Base-by-base conservation (phyloP, 2,888 invertebrate species). In the Conus canariensis region DNA sequence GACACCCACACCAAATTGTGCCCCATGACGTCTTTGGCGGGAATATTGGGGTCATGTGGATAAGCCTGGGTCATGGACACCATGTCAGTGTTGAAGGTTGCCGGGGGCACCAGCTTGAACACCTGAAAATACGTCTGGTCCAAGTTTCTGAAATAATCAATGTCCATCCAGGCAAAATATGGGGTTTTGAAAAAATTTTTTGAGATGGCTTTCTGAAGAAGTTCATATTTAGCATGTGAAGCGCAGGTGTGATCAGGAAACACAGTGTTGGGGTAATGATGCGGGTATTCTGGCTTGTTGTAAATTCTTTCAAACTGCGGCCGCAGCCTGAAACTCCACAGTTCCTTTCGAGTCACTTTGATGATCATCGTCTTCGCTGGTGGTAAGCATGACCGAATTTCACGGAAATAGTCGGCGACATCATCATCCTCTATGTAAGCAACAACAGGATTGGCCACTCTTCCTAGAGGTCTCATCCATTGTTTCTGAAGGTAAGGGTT, bases 141-240 rank as follows among this genome's bases (percentile, higher is more conserved):
- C 74, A 93, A 85, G 16, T 90, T 90, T 85, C 91, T 90, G 64
- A 93, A 92, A n/a, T 90, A 90, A 45, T 91, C 90, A 0, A 91
- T 88, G 88, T 93, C 93, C 8, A 93, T 45, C 93, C 93, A 93
- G 8, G 93, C 92, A 89, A 92, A 92, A 67, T 90, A 92, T 30
- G 91, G 90, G 14, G 92, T 92, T 45, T 91, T 88, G 59, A 91
- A 93, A 45, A 64, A 90, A 85, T 93, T 91, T 16, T 70, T 80
- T 10, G 90, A 74, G 4, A 87, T 74, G 5, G 92, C 90, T 25
- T 19, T 74, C 67, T 90, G 88, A 67, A 93, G 80, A 10, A 92
- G 90, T 86, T 92, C 93, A 85, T 92, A 93, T 60, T 93, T 93
- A 9, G 93, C 92, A 91, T 92, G 92, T 82, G 90, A 92, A 19